Percentiles rank a stretch among this genome's conserved stretches.
Conservation (phyloP, 23 tunicate genomes). For the Clavelina lepadiformis region DNA sequence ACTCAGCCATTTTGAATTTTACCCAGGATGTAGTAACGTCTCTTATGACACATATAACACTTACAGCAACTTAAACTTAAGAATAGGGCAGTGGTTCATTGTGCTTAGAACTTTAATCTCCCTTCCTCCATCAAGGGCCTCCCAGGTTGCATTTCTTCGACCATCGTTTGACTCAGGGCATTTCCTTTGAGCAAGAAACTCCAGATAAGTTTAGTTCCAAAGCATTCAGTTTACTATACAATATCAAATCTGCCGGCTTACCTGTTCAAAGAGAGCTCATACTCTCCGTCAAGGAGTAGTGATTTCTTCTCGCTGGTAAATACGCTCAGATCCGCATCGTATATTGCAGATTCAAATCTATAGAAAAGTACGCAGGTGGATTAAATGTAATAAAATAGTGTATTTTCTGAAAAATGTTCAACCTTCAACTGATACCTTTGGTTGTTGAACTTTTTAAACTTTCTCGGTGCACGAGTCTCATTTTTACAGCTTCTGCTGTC, state of each 20-base stretch:
- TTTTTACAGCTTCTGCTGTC: too few species aligned
- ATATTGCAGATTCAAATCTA: slow-evolving; percentile 28
- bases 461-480: too few species aligned
- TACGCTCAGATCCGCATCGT: slow-evolving; percentile 59
- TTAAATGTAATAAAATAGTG: too few species aligned
- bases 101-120: slow-evolving; percentile 78
- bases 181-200: slow-evolving; percentile 8
- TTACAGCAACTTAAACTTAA: slow-evolving; percentile 38
- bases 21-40: too few species aligned
- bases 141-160: slow-evolving; percentile 76
- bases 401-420: too few species aligned
- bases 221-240: neutral
- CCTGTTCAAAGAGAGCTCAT: slow-evolving; percentile 66
- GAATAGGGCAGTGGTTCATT: slow-evolving; percentile 44
- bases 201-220: neutral
- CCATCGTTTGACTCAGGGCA: slow-evolving; percentile 12
- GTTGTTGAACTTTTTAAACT: too few species aligned
- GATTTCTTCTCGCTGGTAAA: slow-evolving; percentile 33
- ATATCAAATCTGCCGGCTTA: neutral
- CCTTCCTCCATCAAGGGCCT: slow-evolving; percentile 79
- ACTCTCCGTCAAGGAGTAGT: slow-evolving; percentile 46
- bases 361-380: neutral
- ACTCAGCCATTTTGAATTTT: too few species aligned
- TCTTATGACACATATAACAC: too few species aligned
- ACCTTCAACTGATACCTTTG: too few species aligned